phyloP scores from a whole-genome alignment of 2,113 vertebrate genomes.

The Lamprotornis superbus region DNA sequence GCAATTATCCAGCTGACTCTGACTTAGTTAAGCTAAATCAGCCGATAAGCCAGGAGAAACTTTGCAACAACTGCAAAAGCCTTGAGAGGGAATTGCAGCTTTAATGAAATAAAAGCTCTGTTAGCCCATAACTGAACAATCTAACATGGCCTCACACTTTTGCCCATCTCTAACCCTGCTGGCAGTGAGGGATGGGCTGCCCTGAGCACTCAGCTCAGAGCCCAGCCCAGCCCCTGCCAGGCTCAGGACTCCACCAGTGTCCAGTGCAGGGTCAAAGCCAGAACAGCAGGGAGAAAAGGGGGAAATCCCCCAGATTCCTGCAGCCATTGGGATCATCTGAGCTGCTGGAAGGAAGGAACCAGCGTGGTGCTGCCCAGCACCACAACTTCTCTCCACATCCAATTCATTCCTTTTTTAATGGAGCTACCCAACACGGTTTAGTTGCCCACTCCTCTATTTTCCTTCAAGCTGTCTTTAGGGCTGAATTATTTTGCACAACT shows the following conservation, averaged over 20 bases:
- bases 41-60: background rate
- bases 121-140: background rate
- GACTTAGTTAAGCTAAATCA: background rate
- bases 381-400: fast-evolving
- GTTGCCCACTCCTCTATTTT: background rate
- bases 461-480: background rate
- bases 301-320: background rate
- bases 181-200: background rate
- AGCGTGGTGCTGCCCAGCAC: background rate
- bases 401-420: fast-evolving
- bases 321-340: fast-evolving
- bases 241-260: fast-evolving
- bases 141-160: fast-evolving
- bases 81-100: background rate
- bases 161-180: fast-evolving
- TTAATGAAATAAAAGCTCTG: background rate
- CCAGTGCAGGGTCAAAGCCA: fast-evolving
- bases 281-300: background rate
- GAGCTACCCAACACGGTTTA: fast-evolving
- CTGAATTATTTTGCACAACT: background rate
- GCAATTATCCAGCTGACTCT: background rate
- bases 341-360: fast-evolving
- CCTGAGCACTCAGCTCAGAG: fast-evolving
- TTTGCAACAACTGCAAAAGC: background rate
- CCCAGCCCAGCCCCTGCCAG: fast-evolving